Percentiles rank a stretch among this genome's conserved stretches.
phyloP scores from a whole-genome alignment of 2,797 vertebrate species.

The Amazona finschi region DNA sequence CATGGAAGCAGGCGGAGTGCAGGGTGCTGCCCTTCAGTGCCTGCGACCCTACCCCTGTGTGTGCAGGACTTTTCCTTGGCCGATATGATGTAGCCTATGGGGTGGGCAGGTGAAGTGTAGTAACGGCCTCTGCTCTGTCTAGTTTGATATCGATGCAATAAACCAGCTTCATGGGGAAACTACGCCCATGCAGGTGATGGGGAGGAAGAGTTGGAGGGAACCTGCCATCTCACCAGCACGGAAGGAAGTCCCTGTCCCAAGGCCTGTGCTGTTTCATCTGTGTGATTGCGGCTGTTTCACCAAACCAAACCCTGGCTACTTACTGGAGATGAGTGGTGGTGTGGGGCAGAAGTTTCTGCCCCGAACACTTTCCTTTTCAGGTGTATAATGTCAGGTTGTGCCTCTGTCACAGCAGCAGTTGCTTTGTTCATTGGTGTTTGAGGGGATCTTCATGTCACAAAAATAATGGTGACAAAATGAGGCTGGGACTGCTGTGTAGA shows the following conservation, averaged over 20 bases:
- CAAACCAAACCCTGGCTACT: not conserved
- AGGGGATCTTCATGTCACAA: not conserved
- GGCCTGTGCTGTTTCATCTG: not conserved
- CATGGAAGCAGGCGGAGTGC: accelerated
- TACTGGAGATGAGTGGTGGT: not conserved
- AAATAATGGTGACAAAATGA: not conserved
- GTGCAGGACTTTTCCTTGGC: not conserved
- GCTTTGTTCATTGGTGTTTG: not conserved
- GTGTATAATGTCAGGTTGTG: accelerated
- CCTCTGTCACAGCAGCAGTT: not conserved
- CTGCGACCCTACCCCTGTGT: accelerated
- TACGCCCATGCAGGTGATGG: no score
- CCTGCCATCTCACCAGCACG: not conserved
- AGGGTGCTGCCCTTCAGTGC: accelerated
- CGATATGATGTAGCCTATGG: not conserved
- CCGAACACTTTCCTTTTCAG: not conserved
- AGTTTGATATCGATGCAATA: not conserved
- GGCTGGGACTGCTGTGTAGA: not conserved
- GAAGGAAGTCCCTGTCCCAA: not conserved
- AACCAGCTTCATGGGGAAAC: not conserved
- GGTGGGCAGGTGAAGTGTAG: not conserved
- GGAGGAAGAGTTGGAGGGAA: not conserved
- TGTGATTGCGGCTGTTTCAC: accelerated
- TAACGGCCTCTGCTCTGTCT: not conserved
- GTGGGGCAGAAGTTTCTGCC: not conserved